Evolutionary conservation across 1,140 invertebrate species (phyloP).

Genomic region (Pantala flavescens): DNA sequence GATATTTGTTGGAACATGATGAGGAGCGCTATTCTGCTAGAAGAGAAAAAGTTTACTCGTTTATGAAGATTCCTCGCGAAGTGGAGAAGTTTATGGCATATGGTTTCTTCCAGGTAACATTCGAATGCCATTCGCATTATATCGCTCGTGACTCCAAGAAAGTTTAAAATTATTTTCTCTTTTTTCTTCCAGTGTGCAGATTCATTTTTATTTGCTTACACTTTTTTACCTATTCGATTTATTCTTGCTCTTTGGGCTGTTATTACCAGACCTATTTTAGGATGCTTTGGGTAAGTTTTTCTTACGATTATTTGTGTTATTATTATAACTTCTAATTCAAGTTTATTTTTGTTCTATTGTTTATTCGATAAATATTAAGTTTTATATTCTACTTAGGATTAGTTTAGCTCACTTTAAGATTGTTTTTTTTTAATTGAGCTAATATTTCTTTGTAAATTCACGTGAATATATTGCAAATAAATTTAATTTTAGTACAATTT

Average conservation of each 20-base stretch:
- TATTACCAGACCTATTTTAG: conserved; percentile 54
- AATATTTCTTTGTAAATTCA: too few species aligned
- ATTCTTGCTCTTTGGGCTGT: conserved; percentile 73
- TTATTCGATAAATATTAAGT: too few species aligned
- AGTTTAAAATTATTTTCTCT: conserved; percentile 8
- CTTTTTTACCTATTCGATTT: conserved; percentile 91
- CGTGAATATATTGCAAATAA: too few species aligned
- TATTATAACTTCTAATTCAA: too few species aligned
- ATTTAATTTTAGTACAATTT: too few species aligned
- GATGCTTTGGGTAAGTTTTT: conserved; percentile 54
- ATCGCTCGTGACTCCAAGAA: not conserved
- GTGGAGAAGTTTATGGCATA: conserved; percentile 89
- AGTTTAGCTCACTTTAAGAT: too few species aligned
- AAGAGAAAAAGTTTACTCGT: conserved; percentile 92
- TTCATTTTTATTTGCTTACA: conserved; percentile 95
- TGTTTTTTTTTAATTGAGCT: too few species aligned
- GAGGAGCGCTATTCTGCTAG: conserved; percentile 87
- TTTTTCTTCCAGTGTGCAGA: conserved; percentile 71
- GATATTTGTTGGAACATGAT: conserved; percentile 85
- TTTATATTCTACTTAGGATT: too few species aligned
- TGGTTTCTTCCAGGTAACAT: conserved; percentile 74
- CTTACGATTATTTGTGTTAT: too few species aligned
- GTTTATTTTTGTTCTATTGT: too few species aligned
- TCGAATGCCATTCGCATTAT: not conserved
- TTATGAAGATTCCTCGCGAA: conserved; percentile 91